phyloP scores from a whole-genome alignment of 64 coral and sea anemone species.

The Acropora yongei region DNA sequence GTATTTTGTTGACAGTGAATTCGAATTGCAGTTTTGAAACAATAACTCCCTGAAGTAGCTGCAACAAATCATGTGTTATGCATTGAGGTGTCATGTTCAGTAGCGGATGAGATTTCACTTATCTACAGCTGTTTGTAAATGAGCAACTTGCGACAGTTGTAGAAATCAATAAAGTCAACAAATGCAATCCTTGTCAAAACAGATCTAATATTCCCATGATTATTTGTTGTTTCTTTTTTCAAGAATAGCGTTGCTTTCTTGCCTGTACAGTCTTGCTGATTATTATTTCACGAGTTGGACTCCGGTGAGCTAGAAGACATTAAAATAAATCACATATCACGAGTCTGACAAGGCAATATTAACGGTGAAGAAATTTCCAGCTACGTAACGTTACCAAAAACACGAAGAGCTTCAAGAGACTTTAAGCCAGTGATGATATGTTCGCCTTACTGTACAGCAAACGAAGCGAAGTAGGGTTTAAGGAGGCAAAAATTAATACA shows the following conservation, averaged over 20 bases:
- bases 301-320: too few relatives aligned
- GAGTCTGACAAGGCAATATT: too few relatives aligned
- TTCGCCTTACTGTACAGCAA: not conserved
- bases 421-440: not conserved
- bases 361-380: not conserved
- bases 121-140: not conserved
- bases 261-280: not conserved
- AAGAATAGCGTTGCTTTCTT: not conserved
- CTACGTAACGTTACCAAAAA: not conserved
- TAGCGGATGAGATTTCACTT: not conserved
- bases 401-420: not conserved
- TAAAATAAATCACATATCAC: too few relatives aligned
- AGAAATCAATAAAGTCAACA: not conserved
- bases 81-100: too few relatives aligned
- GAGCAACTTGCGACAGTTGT: not conserved
- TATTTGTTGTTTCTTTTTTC: too few relatives aligned
- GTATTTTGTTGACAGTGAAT: not conserved
- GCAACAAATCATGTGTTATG: not conserved
- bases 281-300: not conserved
- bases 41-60: not conserved
- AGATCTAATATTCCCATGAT: not conserved
- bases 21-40: not conserved
- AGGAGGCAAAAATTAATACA: not conserved
- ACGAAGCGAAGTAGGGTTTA: not conserved
- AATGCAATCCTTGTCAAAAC: conserved; percentile 3